Conservation (phyloP, 2,797 vertebrate species). For the Enteromius trimaculatus region DNA sequence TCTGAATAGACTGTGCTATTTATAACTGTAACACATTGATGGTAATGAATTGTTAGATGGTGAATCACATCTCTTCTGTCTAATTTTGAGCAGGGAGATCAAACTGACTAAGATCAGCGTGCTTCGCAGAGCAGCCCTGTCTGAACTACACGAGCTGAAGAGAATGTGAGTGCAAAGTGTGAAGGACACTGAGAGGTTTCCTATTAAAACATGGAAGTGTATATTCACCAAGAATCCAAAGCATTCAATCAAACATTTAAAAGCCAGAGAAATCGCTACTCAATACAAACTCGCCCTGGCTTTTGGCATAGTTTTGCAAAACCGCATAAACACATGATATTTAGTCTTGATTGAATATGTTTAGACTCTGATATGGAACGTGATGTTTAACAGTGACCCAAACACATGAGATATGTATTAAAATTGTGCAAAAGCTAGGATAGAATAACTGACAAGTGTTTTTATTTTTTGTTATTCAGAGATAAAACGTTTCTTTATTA, state of each 20-base stretch:
- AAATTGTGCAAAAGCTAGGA: constrained; percentile 21
- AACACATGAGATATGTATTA: constrained; percentile 61
- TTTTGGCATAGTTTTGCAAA: constrained; percentile 23
- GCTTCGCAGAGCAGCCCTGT: constrained; percentile 52
- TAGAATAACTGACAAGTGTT: not conserved
- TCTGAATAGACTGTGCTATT: constrained; percentile 8
- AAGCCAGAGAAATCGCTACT: not conserved
- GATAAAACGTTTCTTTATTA: not conserved
- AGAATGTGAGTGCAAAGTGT: constrained; percentile 58
- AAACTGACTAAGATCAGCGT: constrained; percentile 59
- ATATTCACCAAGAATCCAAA: constrained; percentile 11
- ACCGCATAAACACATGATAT: constrained; percentile 50
- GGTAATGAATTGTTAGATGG: constrained; percentile 4
- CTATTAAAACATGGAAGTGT: constrained; percentile 14
- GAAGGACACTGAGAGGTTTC: constrained; percentile 29
- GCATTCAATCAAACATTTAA: not conserved
- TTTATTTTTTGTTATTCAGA: not conserved
- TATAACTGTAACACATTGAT: constrained; percentile 18
- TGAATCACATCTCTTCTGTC: constrained; percentile 35
- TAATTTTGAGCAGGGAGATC: constrained; percentile 56
- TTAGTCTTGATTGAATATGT: constrained; percentile 65
- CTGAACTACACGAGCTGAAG: constrained; percentile 56
- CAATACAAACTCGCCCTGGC: not conserved
- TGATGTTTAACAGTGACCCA: constrained; percentile 62
- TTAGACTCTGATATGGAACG: constrained; percentile 65